Base-by-base conservation (phyloP, 1,140 invertebrate species). In the Drosophila truncata region DNA sequence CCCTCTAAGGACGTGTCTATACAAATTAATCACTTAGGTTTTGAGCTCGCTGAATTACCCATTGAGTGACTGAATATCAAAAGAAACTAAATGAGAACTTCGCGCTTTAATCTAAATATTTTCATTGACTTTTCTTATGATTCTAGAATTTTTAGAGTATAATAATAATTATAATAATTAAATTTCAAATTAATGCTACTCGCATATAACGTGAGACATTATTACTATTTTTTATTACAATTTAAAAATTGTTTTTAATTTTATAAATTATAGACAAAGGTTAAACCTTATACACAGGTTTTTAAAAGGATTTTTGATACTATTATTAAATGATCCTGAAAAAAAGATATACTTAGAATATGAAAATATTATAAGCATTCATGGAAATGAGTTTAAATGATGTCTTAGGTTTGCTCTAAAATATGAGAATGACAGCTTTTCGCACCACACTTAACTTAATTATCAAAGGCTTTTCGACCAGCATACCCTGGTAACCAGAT, bases 401-500 rank as follows among this genome's bases (percentile, higher is more conserved):
- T 10, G 9, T n/a, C 16, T 16, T 0, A 16, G 1, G 8, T 6
- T 23, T 23, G 2, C 14, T 16, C 7, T 10, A 49, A 31, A 60
- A 60, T 13, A 23, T 5, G 7, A 20, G 8, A 41, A 3, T 29
- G 47, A n/a, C 16, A 29, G 13, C 37, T 5, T 44, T n/a, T 2
- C 25, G 20, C 16, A 33, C 2, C 31, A 25, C 35, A 46, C 54
- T 29, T 33, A 50, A 27, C 31, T 47, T 54, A 61, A 69, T 77
- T 69, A 60, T 29, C 0, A 39, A 60, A 49, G 41, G 35, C 49
- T 67, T 47, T 69, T 58, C n/a, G 16, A 54, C 76, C 75, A 78
- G 65, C 76, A 78, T 75, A 55, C n/a, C 3, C 33, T 42, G 29
- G 76, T 63, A 78, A 78, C 54, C 41, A 57, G 76, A 78, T 78